A percentile compares a stretch with the other conserved stretches of the same genome.
Evolutionary conservation across 2,888 invertebrate genomes (phyloP).

Genomic region (Oscheius myriophilus): DNA sequence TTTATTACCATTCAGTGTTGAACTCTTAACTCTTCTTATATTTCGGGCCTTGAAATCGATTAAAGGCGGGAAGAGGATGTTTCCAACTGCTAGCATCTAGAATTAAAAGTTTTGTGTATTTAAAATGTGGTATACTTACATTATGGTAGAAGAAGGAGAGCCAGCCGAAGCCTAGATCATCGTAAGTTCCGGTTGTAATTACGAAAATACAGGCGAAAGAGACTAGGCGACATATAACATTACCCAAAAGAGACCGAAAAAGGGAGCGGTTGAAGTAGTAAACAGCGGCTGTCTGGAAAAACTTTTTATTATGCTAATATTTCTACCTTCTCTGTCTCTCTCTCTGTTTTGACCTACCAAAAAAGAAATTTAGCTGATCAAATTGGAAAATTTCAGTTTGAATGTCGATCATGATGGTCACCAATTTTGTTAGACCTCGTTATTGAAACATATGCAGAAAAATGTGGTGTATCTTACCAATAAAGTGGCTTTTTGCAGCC

Average conservation of each 20-base stretch:
- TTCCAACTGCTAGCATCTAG: conserved; percentile 5
- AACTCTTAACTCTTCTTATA: not conserved
- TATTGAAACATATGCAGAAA: too few species aligned
- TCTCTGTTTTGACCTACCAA: too few species aligned
- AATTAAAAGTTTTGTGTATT: not conserved
- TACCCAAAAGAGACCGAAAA: conserved; percentile 1
- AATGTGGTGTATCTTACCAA: too few species aligned
- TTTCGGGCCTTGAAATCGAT: not conserved
- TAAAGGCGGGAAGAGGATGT: conserved; percentile 8
- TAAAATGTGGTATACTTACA: not conserved
- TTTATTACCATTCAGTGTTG: not conserved
- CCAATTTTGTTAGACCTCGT: too few species aligned
- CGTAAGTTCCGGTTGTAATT: not conserved
- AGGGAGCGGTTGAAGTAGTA: conserved; percentile 10
- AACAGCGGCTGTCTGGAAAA: not conserved
- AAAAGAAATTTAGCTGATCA: too few species aligned
- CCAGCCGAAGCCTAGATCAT: conserved; percentile 2
- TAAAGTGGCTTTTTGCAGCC: too few species aligned
- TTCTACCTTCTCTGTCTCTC: too few species aligned
- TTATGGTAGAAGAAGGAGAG: conserved; percentile 10
- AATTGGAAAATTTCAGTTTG: too few species aligned
- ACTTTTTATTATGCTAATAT: too few species aligned
- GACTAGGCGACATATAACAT: conserved; percentile 3
- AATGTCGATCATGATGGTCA: too few species aligned
- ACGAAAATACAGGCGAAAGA: conserved; percentile 7